phyloP scores from a whole-genome alignment of 2,888 invertebrate species.

The Emmelina monodactyla region DNA sequence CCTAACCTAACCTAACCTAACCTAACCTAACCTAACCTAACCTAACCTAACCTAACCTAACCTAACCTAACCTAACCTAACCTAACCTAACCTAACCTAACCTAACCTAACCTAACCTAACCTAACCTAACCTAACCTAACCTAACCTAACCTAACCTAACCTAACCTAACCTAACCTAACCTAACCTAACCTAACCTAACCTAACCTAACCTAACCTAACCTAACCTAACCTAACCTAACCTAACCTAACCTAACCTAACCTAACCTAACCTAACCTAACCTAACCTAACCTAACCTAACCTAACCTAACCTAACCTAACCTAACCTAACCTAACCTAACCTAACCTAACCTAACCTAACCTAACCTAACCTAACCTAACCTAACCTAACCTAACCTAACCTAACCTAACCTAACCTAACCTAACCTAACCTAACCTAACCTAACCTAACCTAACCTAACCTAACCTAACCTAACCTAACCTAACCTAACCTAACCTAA shows the following conservation, averaged over 20 bases:
- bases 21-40: background rate
- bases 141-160: background rate
- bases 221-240: background rate
- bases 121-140: conserved; percentile 10
- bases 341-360: background rate
- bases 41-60: background rate
- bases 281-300: background rate
- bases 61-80: background rate
- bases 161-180: background rate
- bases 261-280: background rate
- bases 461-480: background rate
- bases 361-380: background rate
- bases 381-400: background rate
- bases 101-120: conserved; percentile 11
- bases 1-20: background rate
- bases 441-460: background rate
- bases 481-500: conserved; percentile 11
- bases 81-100: background rate
- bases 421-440: background rate
- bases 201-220: background rate
- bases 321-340: background rate
- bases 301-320: background rate
- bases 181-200: background rate
- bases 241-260: background rate
- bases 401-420: background rate